phyloP scores from a whole-genome alignment of 2,113 vertebrate genomes.

The Mormyrus iriodes region DNA sequence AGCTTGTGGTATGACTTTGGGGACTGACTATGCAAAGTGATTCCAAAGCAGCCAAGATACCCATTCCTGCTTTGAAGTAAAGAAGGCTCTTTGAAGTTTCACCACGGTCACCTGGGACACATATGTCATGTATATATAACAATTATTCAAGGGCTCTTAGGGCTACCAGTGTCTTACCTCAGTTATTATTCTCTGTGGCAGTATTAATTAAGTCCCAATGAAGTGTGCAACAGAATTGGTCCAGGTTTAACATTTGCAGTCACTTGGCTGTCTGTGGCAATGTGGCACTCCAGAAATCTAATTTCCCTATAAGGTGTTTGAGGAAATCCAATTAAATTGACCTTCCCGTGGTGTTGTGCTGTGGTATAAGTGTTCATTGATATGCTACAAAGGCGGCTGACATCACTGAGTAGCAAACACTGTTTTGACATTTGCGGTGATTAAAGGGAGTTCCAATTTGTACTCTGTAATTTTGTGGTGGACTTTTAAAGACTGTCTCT shows the following conservation, averaged over 20 bases:
- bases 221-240: background rate
- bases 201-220: background rate
- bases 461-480: background rate
- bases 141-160: background rate
- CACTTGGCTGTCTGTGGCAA: background rate
- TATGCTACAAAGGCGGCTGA: background rate
- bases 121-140: background rate
- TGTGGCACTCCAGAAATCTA: background rate
- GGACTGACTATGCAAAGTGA: background rate
- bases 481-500: background rate
- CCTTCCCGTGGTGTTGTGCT: background rate
- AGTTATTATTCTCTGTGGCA: background rate
- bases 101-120: background rate
- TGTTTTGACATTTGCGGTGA: background rate
- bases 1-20: background rate
- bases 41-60: background rate
- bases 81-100: background rate
- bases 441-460: background rate
- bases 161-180: background rate
- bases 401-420: background rate
- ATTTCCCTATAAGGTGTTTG: background rate
- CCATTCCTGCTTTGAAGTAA: background rate
- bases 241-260: background rate
- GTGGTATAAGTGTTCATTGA: background rate
- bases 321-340: background rate